Evolutionary conservation across 30 jellyfish, hydroid and myxozoan genomes (phyloP), one percentile per base, ranked within the genome.

Genomic region (Hydractinia echinata): DNA sequence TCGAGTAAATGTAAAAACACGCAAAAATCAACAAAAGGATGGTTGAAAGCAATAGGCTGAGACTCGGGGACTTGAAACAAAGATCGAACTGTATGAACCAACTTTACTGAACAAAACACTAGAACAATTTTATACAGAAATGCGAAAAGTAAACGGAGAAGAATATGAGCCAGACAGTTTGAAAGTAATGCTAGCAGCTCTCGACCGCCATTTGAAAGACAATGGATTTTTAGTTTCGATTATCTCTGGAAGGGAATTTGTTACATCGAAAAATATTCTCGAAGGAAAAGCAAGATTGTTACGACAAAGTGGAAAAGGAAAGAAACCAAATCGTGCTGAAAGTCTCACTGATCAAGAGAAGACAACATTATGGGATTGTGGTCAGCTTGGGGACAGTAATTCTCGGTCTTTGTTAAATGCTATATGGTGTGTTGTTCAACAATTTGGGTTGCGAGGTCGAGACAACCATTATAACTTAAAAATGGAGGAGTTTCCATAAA

Each of bases 121-220:
- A 21, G 78, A 67, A 67, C 19, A 20, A 10, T 67, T 67, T 67
- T 67, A 67, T 48, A 20, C 78, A 67, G 78, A 67, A 67, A 4
- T 67, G 78, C 20, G 78, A 48, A 67, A 67, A 67, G 11, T 67
- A 11, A 20, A 67, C 21, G 78, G 78, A 13, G 14, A 67, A 67
- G 78, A 67, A 67, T 67, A 67, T 67, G 78, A 67, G 21, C 78
- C 78, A 15, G 78, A 67, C 78, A 13, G 50, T 13, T 20, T 67
- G 50, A 67, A 20, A 20, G 50, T 67, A 13, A 67, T 67, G 78
- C 50, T 67, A 1, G 78, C 78, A 67, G 78, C 50, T 13, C 78
- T 67, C 50, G 78, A 67, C 3, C 19, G 78, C 14, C 50, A 67
- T 67, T 21, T 67, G 51, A 67, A 67, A 20, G 50, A 67, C 19